Evolutionary conservation across 2,113 vertebrate species (phyloP).

Genomic region (Pipra filicauda): DNA sequence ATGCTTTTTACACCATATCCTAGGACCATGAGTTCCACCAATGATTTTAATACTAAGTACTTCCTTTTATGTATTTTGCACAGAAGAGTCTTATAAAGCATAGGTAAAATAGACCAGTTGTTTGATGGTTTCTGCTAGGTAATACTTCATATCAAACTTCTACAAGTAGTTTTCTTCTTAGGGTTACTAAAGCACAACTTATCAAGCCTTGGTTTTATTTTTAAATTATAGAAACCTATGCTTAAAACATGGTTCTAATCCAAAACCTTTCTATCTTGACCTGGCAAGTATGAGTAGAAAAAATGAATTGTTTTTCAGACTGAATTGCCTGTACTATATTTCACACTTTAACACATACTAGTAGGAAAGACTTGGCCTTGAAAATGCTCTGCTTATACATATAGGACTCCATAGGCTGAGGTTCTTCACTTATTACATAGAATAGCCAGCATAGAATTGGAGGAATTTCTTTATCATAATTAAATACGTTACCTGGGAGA

Average conservation of each 20-base stretch:
- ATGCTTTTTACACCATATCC: background rate
- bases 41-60: background rate
- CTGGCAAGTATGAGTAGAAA: background rate
- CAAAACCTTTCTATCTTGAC: background rate
- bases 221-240: background rate
- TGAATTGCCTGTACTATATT: background rate
- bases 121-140: background rate
- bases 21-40: background rate
- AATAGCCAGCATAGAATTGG: background rate
- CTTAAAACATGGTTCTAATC: background rate
- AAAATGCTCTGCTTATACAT: background rate
- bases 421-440: background rate
- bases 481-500: background rate
- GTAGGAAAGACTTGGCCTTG: background rate
- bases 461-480: background rate
- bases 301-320: background rate
- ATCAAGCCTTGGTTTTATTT: background rate
- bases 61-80: background rate
- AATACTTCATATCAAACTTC: background rate
- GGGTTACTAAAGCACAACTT: background rate
- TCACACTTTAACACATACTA: background rate
- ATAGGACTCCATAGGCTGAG: background rate
- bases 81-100: background rate
- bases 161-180: background rate
- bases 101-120: background rate